Evolutionary conservation across 2,797 vertebrate species (phyloP), one percentile per base, ranked within the genome.

Genomic region (Etheostoma perlongum): DNA sequence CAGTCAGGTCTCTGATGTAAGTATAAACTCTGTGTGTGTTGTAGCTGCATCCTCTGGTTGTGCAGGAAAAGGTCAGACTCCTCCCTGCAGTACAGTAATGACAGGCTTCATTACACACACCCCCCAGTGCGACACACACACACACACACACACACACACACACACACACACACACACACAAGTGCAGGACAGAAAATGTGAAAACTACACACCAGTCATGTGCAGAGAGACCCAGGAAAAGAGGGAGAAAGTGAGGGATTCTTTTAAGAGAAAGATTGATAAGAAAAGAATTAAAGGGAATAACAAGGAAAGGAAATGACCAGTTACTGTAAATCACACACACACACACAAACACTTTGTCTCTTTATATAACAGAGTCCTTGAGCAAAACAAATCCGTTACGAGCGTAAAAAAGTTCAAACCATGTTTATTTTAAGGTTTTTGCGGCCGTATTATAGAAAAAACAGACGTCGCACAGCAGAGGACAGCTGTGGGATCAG

Each of bases 81-180:
- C 88, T 85, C 85, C 89, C 86, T 79, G 79, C 64, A 74, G 68
- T 36, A 61, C 73, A 59, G 66, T 89, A 90, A 91, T 89, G 81
- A 91, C 82, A 85, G 81, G 75, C 82, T 85, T 72, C 64, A 42
- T 53, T 1, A 57, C 66, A 53, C 65, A 25, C 25, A 25, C 25
- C 21, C 21, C 21, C 21, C 21, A 23, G 21, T 23, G 21, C 21
- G 21, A 40, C 60, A 52, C 60, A 62, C 57, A 57, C 53, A 52
- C 58, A 55, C 58, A 78, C 60, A 61, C 27, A 68, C 67, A 46
- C 64, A 60, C 59, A 74, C 19, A 49, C 54, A 72, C 60, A 72
- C 64, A 67, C 21, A 51, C n/a, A 33, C 27, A 30, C 27, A 30
- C 27, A 30, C 4, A 30, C 30, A 5, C 30, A 6, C 30, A 6